Conservation (phyloP, 2,113 vertebrate genomes). For the Taxidea taxus region DNA sequence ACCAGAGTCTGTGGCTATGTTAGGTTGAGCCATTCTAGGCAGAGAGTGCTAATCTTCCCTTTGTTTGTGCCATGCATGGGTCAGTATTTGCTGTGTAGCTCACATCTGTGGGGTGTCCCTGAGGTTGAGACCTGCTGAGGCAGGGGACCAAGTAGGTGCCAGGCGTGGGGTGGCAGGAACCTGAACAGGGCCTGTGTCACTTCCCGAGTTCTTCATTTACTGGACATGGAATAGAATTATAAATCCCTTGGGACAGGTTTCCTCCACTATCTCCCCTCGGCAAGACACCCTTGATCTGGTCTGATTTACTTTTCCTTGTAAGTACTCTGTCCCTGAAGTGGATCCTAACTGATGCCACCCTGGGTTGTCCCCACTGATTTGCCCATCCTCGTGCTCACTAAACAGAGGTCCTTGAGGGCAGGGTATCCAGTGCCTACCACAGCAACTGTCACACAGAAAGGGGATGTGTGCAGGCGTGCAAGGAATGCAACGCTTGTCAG, state of each 20-base stretch:
- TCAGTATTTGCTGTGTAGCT: rapidly evolving
- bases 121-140: not conserved
- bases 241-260: not conserved
- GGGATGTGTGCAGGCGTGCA: rapidly evolving
- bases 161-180: not conserved
- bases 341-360: not conserved
- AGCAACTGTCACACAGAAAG: not conserved
- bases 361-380: not conserved
- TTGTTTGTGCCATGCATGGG: rapidly evolving
- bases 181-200: not conserved
- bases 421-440: too few relatives aligned
- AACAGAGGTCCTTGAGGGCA: not conserved
- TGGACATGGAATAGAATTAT: not conserved
- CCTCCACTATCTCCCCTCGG: not conserved
- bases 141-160: not conserved
- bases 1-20: not conserved
- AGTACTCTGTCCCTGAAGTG: not conserved
- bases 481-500: rapidly evolving
- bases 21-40: not conserved
- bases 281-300: not conserved
- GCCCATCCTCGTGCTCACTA: not conserved
- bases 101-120: rapidly evolving
- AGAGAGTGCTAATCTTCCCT: not conserved
- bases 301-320: not conserved
- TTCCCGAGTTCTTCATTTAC: not conserved